Percentiles rank a stretch among this genome's conserved stretches.
These are phyloP conservation scores for Pedetes capensis DNA, from an alignment of 2,113 vertebrate genomes.

Conservation along the genomic window DNA sequence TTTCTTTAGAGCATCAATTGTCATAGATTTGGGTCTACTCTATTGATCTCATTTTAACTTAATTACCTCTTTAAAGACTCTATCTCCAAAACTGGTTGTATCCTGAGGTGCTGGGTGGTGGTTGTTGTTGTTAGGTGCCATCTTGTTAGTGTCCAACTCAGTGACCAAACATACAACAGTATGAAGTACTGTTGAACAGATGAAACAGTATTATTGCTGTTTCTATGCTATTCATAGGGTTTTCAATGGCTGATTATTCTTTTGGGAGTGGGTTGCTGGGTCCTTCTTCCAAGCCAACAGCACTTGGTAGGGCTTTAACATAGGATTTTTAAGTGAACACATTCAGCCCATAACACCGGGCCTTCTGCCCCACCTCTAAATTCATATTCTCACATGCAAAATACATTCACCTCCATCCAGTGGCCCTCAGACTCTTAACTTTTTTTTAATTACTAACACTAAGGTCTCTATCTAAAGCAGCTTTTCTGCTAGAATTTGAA, in stretches of 20 bases:
- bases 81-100: not conserved
- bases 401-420: not conserved
- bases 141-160: too few species aligned
- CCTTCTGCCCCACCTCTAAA: not conserved
- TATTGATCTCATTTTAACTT: not conserved
- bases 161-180: too few species aligned
- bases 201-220: too few species aligned
- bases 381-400: not conserved
- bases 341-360: not conserved
- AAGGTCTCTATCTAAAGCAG: not conserved
- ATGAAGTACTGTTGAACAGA: too few species aligned
- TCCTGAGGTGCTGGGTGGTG: not conserved
- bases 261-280: too few species aligned
- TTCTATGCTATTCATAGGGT: too few species aligned
- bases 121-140: too few species aligned
- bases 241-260: too few species aligned
- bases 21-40: not conserved
- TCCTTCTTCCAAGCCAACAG: too few species aligned
- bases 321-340: rapidly evolving
- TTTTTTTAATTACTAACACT: not conserved
- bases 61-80: not conserved
- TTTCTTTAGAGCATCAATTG: not conserved
- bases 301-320: not conserved
- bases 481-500: not conserved
- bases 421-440: not conserved